phyloP scores from a whole-genome alignment of 2,113 vertebrate species.

The Columba livia region DNA sequence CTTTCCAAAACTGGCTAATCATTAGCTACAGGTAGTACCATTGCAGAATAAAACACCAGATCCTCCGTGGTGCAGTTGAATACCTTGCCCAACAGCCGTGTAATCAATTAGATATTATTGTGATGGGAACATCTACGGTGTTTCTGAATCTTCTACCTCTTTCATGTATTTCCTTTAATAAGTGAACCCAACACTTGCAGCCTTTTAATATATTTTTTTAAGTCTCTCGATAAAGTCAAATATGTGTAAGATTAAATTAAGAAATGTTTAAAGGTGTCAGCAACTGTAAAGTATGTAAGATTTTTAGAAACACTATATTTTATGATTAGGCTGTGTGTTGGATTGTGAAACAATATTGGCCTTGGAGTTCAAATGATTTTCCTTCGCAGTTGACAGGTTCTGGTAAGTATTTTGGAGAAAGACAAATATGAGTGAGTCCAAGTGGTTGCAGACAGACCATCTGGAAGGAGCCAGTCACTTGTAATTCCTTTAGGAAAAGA shows the following conservation, averaged over 20 bases:
- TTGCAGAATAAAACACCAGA: not conserved
- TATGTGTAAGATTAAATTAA: conserved; percentile 54
- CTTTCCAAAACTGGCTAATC: not conserved
- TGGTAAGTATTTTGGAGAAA: conserved; percentile 55
- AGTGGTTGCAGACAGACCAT: not conserved
- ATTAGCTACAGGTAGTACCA: not conserved
- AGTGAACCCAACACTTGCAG: conserved; percentile 12
- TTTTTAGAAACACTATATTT: conserved; percentile 63
- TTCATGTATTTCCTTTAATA: conserved; percentile 48
- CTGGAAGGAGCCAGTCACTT: not conserved
- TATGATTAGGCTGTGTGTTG: conserved; percentile 44
- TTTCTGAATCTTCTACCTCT: conserved; percentile 71
- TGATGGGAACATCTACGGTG: not conserved
- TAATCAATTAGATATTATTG: conserved; percentile 5
- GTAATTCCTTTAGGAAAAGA: conserved; percentile 33
- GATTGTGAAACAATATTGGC: conserved; percentile 25
- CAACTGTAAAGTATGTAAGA: conserved; percentile 61
- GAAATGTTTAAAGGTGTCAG: conserved; percentile 35
- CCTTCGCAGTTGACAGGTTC: conserved; percentile 11
- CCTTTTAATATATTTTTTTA: conserved; percentile 65
- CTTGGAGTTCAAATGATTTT: conserved; percentile 1
- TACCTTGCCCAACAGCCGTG: not conserved
- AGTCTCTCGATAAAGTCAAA: conserved; percentile 24
- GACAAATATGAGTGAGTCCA: not conserved
- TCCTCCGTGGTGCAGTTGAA: not conserved